Evolutionary conservation across 1,140 invertebrate genomes (phyloP).

Genomic region (Drosophila jambulina): DNA sequence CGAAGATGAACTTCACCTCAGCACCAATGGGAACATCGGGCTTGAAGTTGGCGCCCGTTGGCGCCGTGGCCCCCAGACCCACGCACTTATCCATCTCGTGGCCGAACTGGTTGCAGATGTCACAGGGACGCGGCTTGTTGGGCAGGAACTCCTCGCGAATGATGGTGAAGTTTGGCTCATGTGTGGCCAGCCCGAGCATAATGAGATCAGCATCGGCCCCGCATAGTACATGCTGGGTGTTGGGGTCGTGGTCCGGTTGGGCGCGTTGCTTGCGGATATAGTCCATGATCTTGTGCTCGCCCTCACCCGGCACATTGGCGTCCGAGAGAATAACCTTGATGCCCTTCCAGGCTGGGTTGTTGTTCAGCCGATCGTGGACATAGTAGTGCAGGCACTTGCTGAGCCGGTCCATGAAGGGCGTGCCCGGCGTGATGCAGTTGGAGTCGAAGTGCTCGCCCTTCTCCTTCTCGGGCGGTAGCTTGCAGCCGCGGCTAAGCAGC

Average conservation of each 20-base stretch:
- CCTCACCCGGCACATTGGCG: conserved; percentile 99
- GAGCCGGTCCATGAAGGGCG: conserved; percentile 98
- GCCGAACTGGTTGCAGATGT: conserved; percentile 97
- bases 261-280: conserved; percentile 98
- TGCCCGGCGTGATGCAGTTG: conserved; percentile 99
- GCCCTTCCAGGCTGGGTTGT: conserved; percentile 97
- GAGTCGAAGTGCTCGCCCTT: conserved; percentile 98
- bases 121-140: conserved; percentile 97
- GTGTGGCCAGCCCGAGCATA: conserved; percentile 98
- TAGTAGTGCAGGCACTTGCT: conserved; percentile 98
- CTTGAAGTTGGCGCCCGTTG: conserved; percentile 61
- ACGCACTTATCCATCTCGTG: conserved; percentile 98
- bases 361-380: conserved; percentile 97
- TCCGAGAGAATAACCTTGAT: conserved; percentile 99
- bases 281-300: conserved; percentile 99
- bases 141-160: conserved; percentile 99
- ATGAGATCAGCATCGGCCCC: conserved; percentile 99
- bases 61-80: conserved; percentile 87
- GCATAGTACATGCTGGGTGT: conserved; percentile 98
- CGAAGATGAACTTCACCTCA: conserved; percentile 95
- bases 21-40: conserved; percentile 87
- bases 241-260: conserved; percentile 98
- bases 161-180: conserved; percentile 99
- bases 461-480: conserved; percentile 95
- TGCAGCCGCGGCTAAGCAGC: conserved; percentile 86